These are phyloP conservation scores for Calameuta idolon DNA, from an alignment of 2,888 invertebrate species.

Conservation along the genomic window DNA sequence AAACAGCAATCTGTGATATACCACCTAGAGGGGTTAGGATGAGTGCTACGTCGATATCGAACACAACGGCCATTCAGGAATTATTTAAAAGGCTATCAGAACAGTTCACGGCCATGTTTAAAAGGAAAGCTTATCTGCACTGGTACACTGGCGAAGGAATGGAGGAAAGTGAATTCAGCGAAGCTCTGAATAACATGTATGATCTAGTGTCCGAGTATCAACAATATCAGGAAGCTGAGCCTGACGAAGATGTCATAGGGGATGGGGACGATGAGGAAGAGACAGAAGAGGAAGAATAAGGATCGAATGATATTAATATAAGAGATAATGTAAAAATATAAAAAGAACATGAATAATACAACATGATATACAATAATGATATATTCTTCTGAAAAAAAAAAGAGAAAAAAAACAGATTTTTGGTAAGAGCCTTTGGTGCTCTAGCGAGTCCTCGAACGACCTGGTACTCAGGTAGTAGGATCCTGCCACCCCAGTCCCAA, in stretches of 20 bases:
- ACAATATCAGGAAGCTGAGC: constrained; percentile 93
- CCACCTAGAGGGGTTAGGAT: constrained; percentile 83
- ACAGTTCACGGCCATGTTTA: constrained; percentile 94
- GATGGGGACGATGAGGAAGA: constrained; percentile 25
- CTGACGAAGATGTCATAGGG: constrained; percentile 77
- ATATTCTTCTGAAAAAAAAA: background rate
- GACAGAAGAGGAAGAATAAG: constrained; percentile 24
- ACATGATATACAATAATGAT: background rate
- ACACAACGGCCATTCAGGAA: constrained; percentile 89
- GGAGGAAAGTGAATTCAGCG: constrained; percentile 98
- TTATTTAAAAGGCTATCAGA: constrained; percentile 90
- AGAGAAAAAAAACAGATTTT: constrained; percentile 28
- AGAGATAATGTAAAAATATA: background rate
- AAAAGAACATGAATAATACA: background rate
- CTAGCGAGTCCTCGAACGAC: background rate
- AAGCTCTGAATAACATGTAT: constrained; percentile 96
- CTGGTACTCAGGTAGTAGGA: background rate
- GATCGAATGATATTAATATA: constrained; percentile 13
- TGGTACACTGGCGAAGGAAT: constrained; percentile 98
- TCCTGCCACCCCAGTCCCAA: background rate
- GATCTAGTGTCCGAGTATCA: constrained; percentile 92
- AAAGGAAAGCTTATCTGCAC: constrained; percentile 96
- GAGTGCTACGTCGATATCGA: constrained; percentile 90
- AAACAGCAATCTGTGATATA: constrained; percentile 85
- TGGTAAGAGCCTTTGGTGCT: constrained; percentile 43